These are phyloP conservation scores for Pionites leucogaster DNA, from an alignment of 2,113 vertebrate species.

Conservation along the genomic window DNA sequence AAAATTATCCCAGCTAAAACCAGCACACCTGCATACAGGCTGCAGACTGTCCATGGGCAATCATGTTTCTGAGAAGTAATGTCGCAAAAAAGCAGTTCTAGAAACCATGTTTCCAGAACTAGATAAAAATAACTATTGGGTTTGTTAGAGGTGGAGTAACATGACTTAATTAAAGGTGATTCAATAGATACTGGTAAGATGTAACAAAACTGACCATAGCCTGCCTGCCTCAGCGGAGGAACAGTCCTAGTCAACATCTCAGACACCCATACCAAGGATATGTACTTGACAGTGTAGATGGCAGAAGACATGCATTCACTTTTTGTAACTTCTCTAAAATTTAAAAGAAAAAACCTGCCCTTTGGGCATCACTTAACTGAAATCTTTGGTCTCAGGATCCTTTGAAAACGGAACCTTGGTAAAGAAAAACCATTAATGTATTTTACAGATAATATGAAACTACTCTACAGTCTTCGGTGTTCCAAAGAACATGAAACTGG, in stretches of 20 bases:
- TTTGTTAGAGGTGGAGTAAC: not conserved
- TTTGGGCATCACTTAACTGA: not conserved
- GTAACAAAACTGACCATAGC: not conserved
- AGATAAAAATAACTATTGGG: not conserved
- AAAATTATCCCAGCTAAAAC: not conserved
- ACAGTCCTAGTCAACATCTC: not conserved
- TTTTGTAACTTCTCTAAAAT: not conserved
- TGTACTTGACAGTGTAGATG: not conserved
- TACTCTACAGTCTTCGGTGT: not conserved
- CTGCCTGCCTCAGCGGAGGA: not conserved
- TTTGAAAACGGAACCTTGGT: not conserved
- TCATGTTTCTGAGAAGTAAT: not conserved
- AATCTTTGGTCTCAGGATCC: not conserved
- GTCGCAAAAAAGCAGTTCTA: not conserved
- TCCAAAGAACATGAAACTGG: not conserved
- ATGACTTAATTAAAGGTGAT: not conserved
- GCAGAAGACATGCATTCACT: not conserved
- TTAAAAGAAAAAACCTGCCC: not conserved
- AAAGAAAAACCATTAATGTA: not conserved
- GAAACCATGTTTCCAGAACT: not conserved
- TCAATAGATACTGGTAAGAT: not conserved
- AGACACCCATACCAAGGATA: not conserved
- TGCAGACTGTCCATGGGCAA: not conserved
- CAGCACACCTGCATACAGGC: accelerated
- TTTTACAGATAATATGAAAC: not conserved